Evolutionary conservation across 1,140 invertebrate species (phyloP).

Genomic region (Odontomachus brunneus): DNA sequence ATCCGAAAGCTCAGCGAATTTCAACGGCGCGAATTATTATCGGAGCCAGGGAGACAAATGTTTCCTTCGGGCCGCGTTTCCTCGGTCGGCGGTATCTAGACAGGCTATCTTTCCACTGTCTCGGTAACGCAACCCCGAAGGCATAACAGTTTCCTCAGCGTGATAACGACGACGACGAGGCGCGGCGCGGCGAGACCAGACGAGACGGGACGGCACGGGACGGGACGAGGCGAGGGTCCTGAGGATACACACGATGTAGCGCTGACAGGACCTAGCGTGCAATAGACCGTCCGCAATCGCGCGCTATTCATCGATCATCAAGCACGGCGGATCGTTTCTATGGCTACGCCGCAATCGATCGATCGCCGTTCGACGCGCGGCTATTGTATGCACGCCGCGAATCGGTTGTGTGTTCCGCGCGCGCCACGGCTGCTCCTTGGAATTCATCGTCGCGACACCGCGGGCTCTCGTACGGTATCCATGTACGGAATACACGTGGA

Average conservation of each 20-base stretch:
- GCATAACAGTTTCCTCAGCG: slow-evolving; percentile 67
- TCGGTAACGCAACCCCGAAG: slow-evolving; percentile 57
- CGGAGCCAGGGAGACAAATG: slow-evolving; percentile 56
- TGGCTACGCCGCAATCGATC: slow-evolving; percentile 71
- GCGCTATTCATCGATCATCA: slow-evolving; percentile 70
- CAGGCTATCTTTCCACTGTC: slow-evolving; percentile 57
- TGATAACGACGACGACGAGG: slow-evolving; percentile 64
- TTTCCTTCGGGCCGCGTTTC: slow-evolving; percentile 63
- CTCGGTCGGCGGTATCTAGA: slow-evolving; percentile 43
- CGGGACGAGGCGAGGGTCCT: slow-evolving; percentile 2
- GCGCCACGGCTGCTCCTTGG: slow-evolving; percentile 40
- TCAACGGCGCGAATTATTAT: slow-evolving; percentile 60
- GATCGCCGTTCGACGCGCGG: slow-evolving; percentile 59
- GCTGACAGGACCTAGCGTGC: slow-evolving; percentile 67
- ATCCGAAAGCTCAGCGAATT: slow-evolving; percentile 56
- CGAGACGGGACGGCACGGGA: not conserved
- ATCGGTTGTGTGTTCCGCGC: slow-evolving; percentile 36
- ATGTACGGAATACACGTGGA: too few species aligned
- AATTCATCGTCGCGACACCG: slow-evolving; percentile 8
- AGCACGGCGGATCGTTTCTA: slow-evolving; percentile 71
- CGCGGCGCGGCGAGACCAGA: slow-evolving; percentile 12
- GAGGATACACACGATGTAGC: slow-evolving; percentile 47
- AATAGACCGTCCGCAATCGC: slow-evolving; percentile 69
- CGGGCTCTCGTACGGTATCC: too few species aligned
- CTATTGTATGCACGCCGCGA: slow-evolving; percentile 55